Evolutionary conservation across 64 coral and sea anemone species (phyloP).

Genomic region (Montipora foliosa): DNA sequence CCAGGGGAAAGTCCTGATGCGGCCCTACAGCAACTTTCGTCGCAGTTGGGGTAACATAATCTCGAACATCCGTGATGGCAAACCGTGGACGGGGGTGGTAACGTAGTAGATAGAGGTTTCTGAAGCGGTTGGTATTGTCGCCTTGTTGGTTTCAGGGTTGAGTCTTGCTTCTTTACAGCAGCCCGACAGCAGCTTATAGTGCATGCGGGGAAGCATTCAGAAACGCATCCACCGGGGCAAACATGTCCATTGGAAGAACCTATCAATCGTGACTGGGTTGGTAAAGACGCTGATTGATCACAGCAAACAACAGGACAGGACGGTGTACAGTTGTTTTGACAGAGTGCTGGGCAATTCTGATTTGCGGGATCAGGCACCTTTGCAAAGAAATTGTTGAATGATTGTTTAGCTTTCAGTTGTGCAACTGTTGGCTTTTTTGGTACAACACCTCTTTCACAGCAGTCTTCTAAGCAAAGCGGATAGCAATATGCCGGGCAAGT

Average conservation of each 20-base stretch:
- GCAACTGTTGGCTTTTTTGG: neutral
- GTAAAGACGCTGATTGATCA: neutral
- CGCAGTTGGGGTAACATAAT: constrained; percentile 53
- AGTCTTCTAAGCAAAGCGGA: constrained; percentile 16
- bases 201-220: constrained; percentile 75
- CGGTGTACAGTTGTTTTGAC: constrained; percentile 24
- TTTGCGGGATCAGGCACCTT: neutral
- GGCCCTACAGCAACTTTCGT: constrained; percentile 56
- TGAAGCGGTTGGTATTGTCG: neutral
- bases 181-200: constrained; percentile 65
- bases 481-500: constrained; percentile 36
- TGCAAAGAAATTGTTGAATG: constrained; percentile 20
- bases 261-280: neutral
- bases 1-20: neutral
- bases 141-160: constrained; percentile 20
- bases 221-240: constrained; percentile 62
- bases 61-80: constrained; percentile 50
- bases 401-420: neutral
- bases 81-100: neutral
- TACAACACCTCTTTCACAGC: constrained; percentile 19
- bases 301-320: constrained; percentile 56
- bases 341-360: constrained; percentile 22
- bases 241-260: neutral
- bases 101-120: neutral
- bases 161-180: neutral